A percentile compares a stretch with the other conserved stretches of the same genome.
Evolutionary conservation across 2,888 invertebrate species (phyloP).

Genomic region (Spisula subtruncata): DNA sequence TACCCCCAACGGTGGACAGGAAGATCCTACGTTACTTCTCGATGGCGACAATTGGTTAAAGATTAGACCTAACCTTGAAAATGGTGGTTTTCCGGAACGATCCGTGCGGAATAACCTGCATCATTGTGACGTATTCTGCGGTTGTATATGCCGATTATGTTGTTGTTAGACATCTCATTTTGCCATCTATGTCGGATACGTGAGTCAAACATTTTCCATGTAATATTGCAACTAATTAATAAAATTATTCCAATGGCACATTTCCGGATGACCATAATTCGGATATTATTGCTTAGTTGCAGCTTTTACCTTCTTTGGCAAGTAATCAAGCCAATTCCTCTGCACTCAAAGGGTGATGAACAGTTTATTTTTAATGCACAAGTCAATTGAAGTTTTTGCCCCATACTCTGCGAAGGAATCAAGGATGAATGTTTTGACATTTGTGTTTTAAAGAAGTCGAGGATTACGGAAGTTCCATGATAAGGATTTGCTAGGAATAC

Average conservation of each 20-base stretch:
- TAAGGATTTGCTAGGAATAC: too few relatives aligned
- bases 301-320: too few relatives aligned
- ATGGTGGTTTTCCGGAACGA: constrained; percentile 92
- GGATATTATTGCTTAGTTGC: neutral
- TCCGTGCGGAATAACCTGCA: constrained; percentile 95
- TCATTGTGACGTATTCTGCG: constrained; percentile 93
- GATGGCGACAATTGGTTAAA: neutral
- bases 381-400: too few relatives aligned
- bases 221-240: neutral
- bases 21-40: too few relatives aligned
- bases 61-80: constrained; percentile 47
- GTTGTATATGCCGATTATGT: constrained; percentile 96
- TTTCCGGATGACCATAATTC: constrained; percentile 32
- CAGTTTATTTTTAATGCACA: too few relatives aligned
- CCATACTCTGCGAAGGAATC: too few relatives aligned
- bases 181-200: constrained; percentile 94
- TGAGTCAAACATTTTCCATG: constrained; percentile 86
- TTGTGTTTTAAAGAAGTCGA: too few relatives aligned
- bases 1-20: too few relatives aligned
- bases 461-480: too few relatives aligned
- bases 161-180: constrained; percentile 93
- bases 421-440: too few relatives aligned
- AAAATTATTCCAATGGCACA: neutral
- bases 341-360: too few relatives aligned
- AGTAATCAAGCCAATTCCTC: too few relatives aligned